Base-by-base conservation (phyloP, 2,888 invertebrate genomes). In the Drosophila cracens region DNA sequence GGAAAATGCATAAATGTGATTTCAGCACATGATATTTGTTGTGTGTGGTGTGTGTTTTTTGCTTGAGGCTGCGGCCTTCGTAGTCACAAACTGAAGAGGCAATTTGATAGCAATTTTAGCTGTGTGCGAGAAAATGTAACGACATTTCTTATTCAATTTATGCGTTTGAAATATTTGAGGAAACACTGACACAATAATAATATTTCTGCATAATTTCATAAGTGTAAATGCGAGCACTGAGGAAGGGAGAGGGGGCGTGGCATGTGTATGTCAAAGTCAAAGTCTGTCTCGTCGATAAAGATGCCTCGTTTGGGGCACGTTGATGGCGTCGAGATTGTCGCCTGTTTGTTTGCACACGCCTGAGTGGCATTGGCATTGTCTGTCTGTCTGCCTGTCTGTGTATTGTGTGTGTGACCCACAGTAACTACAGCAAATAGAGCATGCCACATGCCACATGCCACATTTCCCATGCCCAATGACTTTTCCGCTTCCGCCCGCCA, bases 171-270 rank as follows among this genome's bases (percentile, higher is more conserved):
- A 73, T 79, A 58, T 68, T 68, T 66, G 67, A 54, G 62, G 69
- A 74, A 74, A 76, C 86, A 76, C 25, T 71, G 77, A 77, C 73
- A 64, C 88, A 84, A 87, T 79, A 87, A 89, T 87, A 89, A 82
- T 85, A 74, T 76, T 89, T 74, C 62, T 71, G 88, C 63, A 87
- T 88, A 82, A 84, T 90, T 90, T 84, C 74, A 88, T 82, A 82
- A 76, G 63, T 62, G 60, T 53, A 65, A 85, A 68, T 71, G 18
- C 16, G 38, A 62, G 31, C 72, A 46, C 6, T 11, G 10, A 1
- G 27, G 54, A 13, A 29, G 2, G n/a, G 13, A 2, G 8, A 2
- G 10, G 56, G n/a, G 4, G 29, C 4, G 29, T 2, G 36, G 7
- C 16, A 25, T 25, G 46, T 21, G 16, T 21, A 33, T 65, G 69